phyloP scores from a whole-genome alignment of 2,113 vertebrate species.

The Aegotheles bennettii region DNA sequence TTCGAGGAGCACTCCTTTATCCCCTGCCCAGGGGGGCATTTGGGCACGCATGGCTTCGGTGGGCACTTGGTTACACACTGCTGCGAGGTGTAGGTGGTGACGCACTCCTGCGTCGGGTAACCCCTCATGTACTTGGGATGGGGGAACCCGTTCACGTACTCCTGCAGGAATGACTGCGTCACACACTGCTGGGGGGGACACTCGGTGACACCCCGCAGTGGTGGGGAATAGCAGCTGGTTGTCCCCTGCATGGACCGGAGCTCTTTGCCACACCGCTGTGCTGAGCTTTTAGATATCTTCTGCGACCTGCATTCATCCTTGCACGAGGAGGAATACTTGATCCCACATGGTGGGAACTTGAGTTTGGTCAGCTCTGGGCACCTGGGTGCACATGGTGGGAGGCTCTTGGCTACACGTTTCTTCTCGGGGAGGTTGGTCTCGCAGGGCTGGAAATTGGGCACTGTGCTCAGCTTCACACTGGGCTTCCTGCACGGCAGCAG shows the following conservation, averaged over 20 bases:
- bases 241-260: not conserved
- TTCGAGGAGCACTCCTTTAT: not conserved
- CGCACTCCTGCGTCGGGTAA: not conserved
- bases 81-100: not conserved
- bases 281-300: not conserved
- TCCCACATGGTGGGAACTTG: conserved; percentile 3
- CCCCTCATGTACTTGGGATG: conserved; percentile 4
- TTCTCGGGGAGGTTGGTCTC: rapidly evolving
- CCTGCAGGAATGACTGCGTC: not conserved
- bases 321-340: not conserved
- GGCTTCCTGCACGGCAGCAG: not conserved
- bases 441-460: not conserved
- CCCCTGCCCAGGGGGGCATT: not conserved
- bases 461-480: not conserved
- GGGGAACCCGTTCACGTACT: rapidly evolving
- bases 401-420: not conserved
- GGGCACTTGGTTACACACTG: not conserved
- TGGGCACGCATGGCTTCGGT: rapidly evolving
- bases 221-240: not conserved
- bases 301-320: not conserved
- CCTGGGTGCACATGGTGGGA: not conserved
- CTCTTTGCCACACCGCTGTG: rapidly evolving
- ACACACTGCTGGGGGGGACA: not conserved
- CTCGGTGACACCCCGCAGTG: not conserved
- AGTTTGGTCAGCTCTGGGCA: not conserved